Conservation (phyloP, 2,888 invertebrate genomes). For the Homarus gammarus region DNA sequence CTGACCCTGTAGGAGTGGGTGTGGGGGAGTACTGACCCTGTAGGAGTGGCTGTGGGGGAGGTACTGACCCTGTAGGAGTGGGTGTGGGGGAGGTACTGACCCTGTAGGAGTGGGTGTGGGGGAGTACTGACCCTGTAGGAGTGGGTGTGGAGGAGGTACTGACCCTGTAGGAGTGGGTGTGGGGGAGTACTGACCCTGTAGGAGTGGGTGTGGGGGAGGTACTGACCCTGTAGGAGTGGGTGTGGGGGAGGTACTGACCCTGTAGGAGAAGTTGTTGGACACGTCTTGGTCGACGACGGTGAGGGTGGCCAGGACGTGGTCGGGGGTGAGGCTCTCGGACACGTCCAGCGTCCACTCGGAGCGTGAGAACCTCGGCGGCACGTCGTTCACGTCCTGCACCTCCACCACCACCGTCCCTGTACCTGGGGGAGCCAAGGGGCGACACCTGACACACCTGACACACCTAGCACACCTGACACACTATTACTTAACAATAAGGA, state of each 20-base stretch:
- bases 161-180: not conserved
- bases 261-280: conserved; percentile 63
- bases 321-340: conserved; percentile 41
- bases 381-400: conserved; percentile 70
- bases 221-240: no score
- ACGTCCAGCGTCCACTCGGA: conserved; percentile 71
- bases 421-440: conserved; percentile 21
- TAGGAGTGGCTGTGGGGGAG: no score
- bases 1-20: no score
- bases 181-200: no score
- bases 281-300: conserved; percentile 67
- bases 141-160: not conserved
- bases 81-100: no score
- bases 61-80: no score
- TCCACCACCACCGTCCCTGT: conserved; percentile 71
- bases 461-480: no score
- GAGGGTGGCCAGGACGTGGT: conserved; percentile 61
- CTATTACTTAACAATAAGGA: no score
- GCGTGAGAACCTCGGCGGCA: conserved; percentile 65
- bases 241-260: conserved; percentile 68
- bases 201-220: no score
- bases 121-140: no score
- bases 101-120: no score
- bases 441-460: not conserved
- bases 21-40: no score